Evolutionary conservation across 2,113 vertebrate species (phyloP), one percentile per base, ranked within the genome.

Genomic region (Cichladusa arquata): DNA sequence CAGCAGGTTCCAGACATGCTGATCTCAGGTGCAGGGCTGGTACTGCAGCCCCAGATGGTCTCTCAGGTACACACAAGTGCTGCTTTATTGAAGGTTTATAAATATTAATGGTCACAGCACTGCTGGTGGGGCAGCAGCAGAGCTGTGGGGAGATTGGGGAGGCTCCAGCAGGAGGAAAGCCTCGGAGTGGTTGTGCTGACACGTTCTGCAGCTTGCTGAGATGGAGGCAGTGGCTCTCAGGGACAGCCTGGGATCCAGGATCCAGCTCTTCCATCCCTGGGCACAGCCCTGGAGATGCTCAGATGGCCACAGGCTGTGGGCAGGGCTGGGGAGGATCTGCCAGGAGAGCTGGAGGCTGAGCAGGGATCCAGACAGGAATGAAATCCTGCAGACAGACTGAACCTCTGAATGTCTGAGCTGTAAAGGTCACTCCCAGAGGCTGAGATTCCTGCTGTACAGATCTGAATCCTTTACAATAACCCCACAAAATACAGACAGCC

Each of bases 41-140:
- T 50, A 8, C 2, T 44, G 66, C 20, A 90, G 70, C 62, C 89
- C 95, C 93, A 93, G 92, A 92, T 86, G 96, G 94, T 85, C 95
- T 81, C 86, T 44, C 93, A 97, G 93, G 94, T 96, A 82, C 76
- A 31, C 74, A 24, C 8, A 11, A 80, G 64, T 6, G 87, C 82
- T 96, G 72, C n/a, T 92, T 96, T 85, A 94, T 86, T 71, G 5
- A 87, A 76, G 73, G 31, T 87, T 95, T 89, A 96, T 97, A 85
- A 97, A 97, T 97, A 97, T 97, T 96, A 78, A 97, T 95, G 24
- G 48, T 14, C 64, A 38, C 12, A 42, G 60, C 64, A 2, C 1
- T 60, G 92, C 85, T 80, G 95, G 72, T 58, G 40, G 24, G 91
- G 81, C 84, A 86, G 64, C 14, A 3, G 36, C 8, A 31, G 88